phyloP scores from a whole-genome alignment of 1,140 invertebrate genomes.

The Sycophila sp. region DNA sequence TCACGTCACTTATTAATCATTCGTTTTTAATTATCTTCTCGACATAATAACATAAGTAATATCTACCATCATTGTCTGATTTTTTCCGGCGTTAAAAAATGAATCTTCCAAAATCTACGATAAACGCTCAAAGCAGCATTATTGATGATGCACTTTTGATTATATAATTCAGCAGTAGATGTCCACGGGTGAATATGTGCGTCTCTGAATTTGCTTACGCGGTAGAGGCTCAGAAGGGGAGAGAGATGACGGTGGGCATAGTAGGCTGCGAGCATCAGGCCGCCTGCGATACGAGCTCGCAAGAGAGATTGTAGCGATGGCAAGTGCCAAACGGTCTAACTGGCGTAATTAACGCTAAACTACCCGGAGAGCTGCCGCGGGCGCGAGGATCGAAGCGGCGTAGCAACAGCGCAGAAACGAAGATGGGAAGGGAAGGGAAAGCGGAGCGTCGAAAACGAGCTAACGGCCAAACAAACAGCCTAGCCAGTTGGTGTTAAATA shows the following conservation, averaged over 20 bases:
- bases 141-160: no score
- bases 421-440: slow-evolving; percentile 21
- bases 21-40: no score
- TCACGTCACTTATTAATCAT: no score
- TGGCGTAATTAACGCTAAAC: slow-evolving; percentile 45
- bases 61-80: no score
- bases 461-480: slow-evolving; percentile 45
- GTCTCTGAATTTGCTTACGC: background rate
- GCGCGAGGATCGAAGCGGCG: background rate
- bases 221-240: background rate
- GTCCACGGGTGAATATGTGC: no score
- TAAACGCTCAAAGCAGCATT: no score
- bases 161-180: no score
- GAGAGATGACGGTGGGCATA: no score
- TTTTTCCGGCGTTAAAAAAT: no score
- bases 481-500: slow-evolving; percentile 35
- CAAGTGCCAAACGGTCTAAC: slow-evolving; percentile 46
- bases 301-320: slow-evolving; percentile 17
- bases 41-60: no score
- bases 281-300: slow-evolving; percentile 10
- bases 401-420: slow-evolving; percentile 3
- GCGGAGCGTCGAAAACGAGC: slow-evolving; percentile 44
- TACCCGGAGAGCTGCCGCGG: background rate
- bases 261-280: no score
- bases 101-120: no score